phyloP scores from a whole-genome alignment of 1,140 invertebrate genomes.

The Papilio glaucus region DNA sequence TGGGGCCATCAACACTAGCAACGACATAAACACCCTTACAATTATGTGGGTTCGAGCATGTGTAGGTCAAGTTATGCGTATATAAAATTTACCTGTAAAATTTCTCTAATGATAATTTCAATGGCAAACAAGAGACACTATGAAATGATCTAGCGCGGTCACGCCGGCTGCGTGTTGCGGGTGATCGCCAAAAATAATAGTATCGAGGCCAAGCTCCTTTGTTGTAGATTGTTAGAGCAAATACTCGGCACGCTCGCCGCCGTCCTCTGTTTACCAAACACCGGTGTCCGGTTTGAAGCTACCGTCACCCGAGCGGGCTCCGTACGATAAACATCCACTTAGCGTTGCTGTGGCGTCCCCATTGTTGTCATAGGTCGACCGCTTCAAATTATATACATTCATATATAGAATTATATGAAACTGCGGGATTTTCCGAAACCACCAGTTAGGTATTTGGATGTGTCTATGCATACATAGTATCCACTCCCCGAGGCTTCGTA shows the following conservation, averaged over 20 bases:
- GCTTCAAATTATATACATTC: neutral
- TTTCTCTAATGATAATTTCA: neutral
- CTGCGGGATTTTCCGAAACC: too few relatives aligned
- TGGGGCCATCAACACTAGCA: too few relatives aligned
- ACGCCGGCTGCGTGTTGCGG: too few relatives aligned
- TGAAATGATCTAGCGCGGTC: neutral
- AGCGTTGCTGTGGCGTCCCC: neutral
- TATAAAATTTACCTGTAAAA: neutral
- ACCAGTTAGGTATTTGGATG: too few relatives aligned
- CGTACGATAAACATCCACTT: slow-evolving; percentile 11
- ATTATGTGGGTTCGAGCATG: neutral
- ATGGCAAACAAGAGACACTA: neutral
- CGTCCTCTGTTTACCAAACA: slow-evolving; percentile 2
- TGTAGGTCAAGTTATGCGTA: neutral
- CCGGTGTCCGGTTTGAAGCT: neutral
- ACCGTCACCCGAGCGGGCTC: slow-evolving; percentile 1
- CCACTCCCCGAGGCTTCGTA: too few relatives aligned
- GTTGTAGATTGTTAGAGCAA: neutral
- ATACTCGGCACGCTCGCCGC: neutral
- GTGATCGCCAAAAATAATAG: neutral
- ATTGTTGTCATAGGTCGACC: neutral
- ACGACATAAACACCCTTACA: too few relatives aligned
- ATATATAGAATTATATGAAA: too few relatives aligned
- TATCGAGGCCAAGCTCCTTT: neutral
- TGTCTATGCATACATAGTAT: too few relatives aligned